Conservation (phyloP, 2,113 vertebrate genomes). For the Archocentrus centrarchus region DNA sequence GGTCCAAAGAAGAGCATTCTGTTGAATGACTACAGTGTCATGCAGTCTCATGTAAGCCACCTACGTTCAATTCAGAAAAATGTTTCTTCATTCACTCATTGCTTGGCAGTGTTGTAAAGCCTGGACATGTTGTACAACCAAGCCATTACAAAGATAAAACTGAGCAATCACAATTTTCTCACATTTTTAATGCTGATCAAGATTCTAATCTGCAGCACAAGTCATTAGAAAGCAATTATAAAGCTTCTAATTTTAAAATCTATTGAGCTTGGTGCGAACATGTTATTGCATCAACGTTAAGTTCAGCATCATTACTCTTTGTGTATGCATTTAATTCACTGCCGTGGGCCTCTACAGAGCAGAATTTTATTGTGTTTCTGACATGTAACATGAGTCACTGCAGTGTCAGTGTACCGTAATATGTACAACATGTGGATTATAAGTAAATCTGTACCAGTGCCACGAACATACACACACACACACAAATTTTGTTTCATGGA, state of each 20-base stretch:
- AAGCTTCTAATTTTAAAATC: constrained; percentile 9
- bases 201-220: constrained; percentile 14
- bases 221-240: background rate
- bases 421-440: background rate
- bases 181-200: constrained; percentile 9
- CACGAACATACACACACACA: background rate
- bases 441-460: background rate
- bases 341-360: background rate
- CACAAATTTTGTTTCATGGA: background rate
- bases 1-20: background rate
- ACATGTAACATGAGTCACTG: background rate
- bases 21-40: background rate
- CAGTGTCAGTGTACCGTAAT: background rate
- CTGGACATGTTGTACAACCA: background rate
- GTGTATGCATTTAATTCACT: background rate
- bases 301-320: background rate
- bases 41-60: background rate
- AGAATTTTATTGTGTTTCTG: background rate
- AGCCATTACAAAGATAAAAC: constrained; percentile 32
- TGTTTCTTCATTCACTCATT: background rate
- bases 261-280: background rate
- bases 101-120: background rate
- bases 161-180: background rate
- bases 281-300: background rate
- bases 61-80: constrained; percentile 2